Evolutionary conservation across 1,140 invertebrate genomes (phyloP).

Genomic region (Antheraea pernyi): DNA sequence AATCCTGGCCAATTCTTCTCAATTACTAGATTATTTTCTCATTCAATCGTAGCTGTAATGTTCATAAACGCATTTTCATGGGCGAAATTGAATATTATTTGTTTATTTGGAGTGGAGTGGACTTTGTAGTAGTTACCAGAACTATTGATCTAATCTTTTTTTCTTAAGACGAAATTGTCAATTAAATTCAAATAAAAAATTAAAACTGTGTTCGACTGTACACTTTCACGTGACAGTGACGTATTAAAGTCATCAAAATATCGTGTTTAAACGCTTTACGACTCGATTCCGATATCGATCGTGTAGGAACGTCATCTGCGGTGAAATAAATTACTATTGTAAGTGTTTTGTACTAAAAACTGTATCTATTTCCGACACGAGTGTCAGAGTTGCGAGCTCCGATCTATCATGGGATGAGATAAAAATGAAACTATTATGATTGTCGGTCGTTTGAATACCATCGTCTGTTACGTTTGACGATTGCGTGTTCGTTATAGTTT

Average conservation of each 20-base stretch:
- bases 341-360: conserved; percentile 16
- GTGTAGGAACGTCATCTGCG: conserved; percentile 15
- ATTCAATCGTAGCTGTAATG: no score
- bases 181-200: background rate
- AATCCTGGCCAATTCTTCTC: no score
- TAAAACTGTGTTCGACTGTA: background rate
- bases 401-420: background rate
- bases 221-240: conserved; percentile 7
- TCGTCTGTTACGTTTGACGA: background rate
- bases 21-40: no score
- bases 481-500: background rate
- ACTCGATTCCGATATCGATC: conserved; percentile 10
- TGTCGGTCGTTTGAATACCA: background rate
- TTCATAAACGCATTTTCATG: no score
- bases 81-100: no score
- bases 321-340: conserved; percentile 13
- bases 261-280: conserved; percentile 10
- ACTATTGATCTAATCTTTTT: no score
- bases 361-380: conserved; percentile 4
- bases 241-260: conserved; percentile 10
- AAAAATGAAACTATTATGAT: background rate
- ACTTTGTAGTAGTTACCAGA: no score
- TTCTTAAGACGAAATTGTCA: no score
- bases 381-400: background rate
- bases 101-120: no score